Percentiles rank a stretch among this genome's conserved stretches.
These are phyloP conservation scores for Protula sp. DNA, from an alignment of 2,888 invertebrate species.

Conservation along the genomic window DNA sequence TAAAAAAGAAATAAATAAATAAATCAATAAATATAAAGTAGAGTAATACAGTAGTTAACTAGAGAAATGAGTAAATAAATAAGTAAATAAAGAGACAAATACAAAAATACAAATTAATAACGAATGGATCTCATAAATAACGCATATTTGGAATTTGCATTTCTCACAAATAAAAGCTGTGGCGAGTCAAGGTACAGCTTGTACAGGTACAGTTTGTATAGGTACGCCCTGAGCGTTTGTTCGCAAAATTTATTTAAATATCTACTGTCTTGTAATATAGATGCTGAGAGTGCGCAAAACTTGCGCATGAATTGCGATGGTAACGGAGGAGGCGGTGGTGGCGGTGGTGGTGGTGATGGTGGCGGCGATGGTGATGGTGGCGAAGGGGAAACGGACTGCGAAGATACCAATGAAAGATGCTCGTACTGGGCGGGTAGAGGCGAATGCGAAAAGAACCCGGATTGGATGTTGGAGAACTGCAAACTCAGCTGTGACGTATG, in stretches of 20 bases:
- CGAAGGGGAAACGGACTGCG: constrained; percentile 1
- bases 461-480: constrained; percentile 10
- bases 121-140: neutral
- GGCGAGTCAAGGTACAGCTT: too few species aligned
- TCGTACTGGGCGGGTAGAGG: constrained; percentile 10
- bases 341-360: neutral
- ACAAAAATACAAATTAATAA: neutral
- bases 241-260: neutral
- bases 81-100: neutral
- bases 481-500: constrained; percentile 14
- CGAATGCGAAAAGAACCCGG: constrained; percentile 7
- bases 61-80: neutral
- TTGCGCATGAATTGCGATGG: constrained; percentile 9
- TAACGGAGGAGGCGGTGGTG: neutral
- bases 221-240: neutral
- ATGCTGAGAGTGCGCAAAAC: neutral
- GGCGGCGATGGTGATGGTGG: constrained; percentile 1
- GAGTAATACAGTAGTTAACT: too few species aligned
- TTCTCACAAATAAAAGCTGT: too few species aligned
- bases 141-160: too few species aligned
- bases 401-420: constrained; percentile 5
- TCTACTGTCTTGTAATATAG: neutral
- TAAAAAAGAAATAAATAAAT: too few species aligned
- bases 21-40: too few species aligned
- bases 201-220: too few species aligned